Evolutionary conservation across 2,113 vertebrate genomes (phyloP), one percentile per base, ranked within the genome.

Genomic region (Onychostruthus taczanowskii): DNA sequence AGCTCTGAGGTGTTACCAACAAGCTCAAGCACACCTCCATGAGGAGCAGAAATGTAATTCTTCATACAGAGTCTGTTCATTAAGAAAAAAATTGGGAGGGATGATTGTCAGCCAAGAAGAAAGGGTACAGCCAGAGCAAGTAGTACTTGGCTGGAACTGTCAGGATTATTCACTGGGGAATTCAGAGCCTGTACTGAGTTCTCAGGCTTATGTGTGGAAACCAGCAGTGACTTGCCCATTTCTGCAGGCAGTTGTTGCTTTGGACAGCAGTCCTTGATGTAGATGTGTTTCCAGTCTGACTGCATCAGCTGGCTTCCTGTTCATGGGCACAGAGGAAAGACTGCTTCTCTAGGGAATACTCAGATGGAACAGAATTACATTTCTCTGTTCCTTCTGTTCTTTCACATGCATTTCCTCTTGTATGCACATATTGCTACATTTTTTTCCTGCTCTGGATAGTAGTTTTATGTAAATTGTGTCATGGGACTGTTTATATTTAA

Each of bases 51-150:
- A 70, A 13, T 13, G 9, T n/a, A 24, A 11, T 35, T 69, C 50
- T 77, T 73, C 9, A 21, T 43, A 17, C 8, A 61, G 30, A 13
- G 47, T 72, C 33, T 72, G 44, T 37, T 21, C 15, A 23, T 39
- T 46, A 10, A 80, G 28, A 61, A 27, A 8, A 55, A 20, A 27
- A 8, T 11, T 35, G 22, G 4, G 26, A 43, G 33, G 52, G 28
- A 7, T 50, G 5, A 41, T 87, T 91, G 33, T 76, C 39, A 64
- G 30, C 59, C 9, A 31, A 37, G 31, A 44, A 47, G 41, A 49
- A 78, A 52, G 43, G 6, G 11, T 55, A 22, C 0, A 0, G 33
- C 47, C 31, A 39, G 39, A 21, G 9, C 23, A 47, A 73, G 33
- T 2, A 16, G n/a, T 22, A 31, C 5, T 44, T 75, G 35, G 19